Evolutionary conservation across 2,888 invertebrate species (phyloP), one percentile per base, ranked within the genome.

Genomic region (Mythimna loreyi): DNA sequence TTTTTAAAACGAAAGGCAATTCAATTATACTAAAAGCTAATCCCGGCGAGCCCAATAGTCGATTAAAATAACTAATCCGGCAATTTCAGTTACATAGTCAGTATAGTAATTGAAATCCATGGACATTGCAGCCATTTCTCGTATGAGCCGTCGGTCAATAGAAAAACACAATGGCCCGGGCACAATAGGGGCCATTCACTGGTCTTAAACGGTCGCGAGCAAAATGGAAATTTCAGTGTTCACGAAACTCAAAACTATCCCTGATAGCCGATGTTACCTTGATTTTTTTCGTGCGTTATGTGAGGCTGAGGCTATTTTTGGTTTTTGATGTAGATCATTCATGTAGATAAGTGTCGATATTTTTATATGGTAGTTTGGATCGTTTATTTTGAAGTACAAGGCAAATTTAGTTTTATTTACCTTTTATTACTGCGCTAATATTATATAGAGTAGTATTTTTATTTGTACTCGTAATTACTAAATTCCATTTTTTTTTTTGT

Each of bases 171-270:
- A 95, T 95, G 84, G 92, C 64, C 40, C 74, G 80, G 68, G 85
- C 84, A 95, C 94, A 95, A 95, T 95, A 81, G 91, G 65, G 78
- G 75, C 89, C 87, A 91, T 93, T 93, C 90, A 91, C 86, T 86
- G 91, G 88, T 91, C 93, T 93, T 94, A 94, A 94, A 93, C 89
- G 94, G 83, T 90, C 90, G 84, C 87, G 77, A 85, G 90, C 89
- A 88, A 89, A 93, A 94, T 94, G 94, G 94, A 94, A 93, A 94
- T 94, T 94, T 94, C 90, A 93, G 87, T 87, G 91, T 88, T 85
- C 87, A 85, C 85, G 89, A 86, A 90, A 91, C 89, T 92, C 85
- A 88, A 86, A 90, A 91, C 90, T 92, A 91, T 91, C 87, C 88
- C 84, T 85, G 83, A 82, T 80, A 83, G 86, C 82, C 85, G 83